Evolutionary conservation across 2,113 vertebrate species (phyloP).

Genomic region (Mirza zaza): DNA sequence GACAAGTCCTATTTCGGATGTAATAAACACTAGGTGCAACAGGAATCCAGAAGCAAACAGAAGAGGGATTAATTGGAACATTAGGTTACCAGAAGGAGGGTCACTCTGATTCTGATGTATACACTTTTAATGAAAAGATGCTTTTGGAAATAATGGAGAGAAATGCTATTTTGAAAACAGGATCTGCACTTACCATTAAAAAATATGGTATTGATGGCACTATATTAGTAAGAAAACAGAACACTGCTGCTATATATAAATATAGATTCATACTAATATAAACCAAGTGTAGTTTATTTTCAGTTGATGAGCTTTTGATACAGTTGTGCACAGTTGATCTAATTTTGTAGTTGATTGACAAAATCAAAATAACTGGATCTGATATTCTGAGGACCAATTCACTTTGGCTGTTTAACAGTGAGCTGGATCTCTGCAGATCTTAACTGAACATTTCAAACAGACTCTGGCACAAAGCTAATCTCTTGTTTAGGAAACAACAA

Average conservation of each 20-base stretch:
- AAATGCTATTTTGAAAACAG: background rate
- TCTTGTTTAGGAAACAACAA: background rate
- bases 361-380: background rate
- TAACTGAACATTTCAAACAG: background rate
- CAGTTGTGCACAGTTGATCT: background rate
- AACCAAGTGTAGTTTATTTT: background rate
- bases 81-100: background rate
- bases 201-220: background rate
- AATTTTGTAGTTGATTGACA: background rate
- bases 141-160: background rate
- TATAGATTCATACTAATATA: background rate
- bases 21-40: rapidly evolving
- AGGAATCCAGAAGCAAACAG: background rate
- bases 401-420: background rate
- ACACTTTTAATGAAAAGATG: background rate
- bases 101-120: background rate
- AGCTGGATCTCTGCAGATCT: background rate
- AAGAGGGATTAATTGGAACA: background rate
- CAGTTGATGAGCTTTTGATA: background rate
- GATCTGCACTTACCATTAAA: background rate
- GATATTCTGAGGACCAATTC: background rate
- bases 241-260: background rate
- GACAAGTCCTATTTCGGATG: background rate
- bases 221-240: background rate
- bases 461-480: background rate